phyloP scores from a whole-genome alignment of 2,888 invertebrate species.

The Papilio protenor region DNA sequence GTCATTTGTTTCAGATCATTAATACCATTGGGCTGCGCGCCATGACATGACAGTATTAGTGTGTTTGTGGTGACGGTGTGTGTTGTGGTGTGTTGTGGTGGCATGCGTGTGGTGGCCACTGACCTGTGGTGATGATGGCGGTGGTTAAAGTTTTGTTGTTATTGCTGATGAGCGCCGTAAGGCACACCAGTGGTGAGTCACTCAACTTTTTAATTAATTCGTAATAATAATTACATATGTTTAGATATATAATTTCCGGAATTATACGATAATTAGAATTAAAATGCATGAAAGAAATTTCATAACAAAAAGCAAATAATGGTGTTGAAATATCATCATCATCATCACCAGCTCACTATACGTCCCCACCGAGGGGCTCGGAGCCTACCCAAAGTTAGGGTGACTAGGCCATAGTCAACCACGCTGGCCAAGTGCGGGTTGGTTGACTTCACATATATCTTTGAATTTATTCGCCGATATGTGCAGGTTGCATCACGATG shows the following conservation, averaged over 20 bases:
- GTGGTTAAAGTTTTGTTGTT: conserved; percentile 49
- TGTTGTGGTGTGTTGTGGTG: conserved; percentile 26
- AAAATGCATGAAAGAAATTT: not conserved
- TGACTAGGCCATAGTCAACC: too few relatives aligned
- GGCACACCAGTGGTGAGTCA: conserved; percentile 49
- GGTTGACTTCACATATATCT: too few relatives aligned
- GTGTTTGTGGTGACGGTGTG: conserved; percentile 22
- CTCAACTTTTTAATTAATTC: not conserved
- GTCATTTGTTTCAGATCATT: conserved; percentile 19
- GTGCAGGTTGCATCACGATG: too few relatives aligned
- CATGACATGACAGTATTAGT: conserved; percentile 17
- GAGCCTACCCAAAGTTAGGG: too few relatives aligned
- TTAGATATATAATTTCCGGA: not conserved
- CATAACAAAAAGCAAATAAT: not conserved
- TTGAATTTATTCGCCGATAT: too few relatives aligned
- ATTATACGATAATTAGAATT: not conserved
- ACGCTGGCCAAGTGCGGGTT: too few relatives aligned
- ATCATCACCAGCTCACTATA: too few relatives aligned
- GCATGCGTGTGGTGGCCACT: conserved; percentile 42
- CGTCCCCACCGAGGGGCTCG: too few relatives aligned
- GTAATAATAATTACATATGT: not conserved
- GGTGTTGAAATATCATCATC: not conserved
- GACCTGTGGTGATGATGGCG: conserved; percentile 50
- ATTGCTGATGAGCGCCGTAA: conserved; percentile 46
- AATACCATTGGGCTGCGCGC: not conserved